Conservation (phyloP, 2,888 invertebrate species). For the Stenolophus ochropezus region DNA sequence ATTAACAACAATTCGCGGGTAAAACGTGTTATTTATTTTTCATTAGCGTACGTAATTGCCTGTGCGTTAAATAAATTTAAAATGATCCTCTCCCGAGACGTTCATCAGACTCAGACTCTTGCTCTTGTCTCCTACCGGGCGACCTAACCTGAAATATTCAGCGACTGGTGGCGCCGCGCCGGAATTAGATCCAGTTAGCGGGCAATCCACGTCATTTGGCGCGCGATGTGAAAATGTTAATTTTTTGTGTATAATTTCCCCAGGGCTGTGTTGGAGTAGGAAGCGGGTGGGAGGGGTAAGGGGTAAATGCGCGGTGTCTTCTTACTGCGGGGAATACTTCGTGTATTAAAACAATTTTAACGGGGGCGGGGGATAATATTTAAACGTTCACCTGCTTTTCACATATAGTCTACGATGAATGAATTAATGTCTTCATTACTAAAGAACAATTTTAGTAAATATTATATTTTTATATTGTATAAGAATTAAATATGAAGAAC, state of each 20-base stretch:
- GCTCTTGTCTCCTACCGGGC: neutral
- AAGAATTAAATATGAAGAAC: too few species aligned
- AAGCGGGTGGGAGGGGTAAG: neutral
- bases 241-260: constrained; percentile 71
- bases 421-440: too few species aligned
- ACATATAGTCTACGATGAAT: too few species aligned
- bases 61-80: constrained; percentile 38
- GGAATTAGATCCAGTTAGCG: constrained; percentile 59
- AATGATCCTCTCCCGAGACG: constrained; percentile 19
- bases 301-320: neutral
- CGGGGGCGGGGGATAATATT: neutral
- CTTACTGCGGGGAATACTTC: neutral
- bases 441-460: too few species aligned
- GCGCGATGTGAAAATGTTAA: constrained; percentile 67
- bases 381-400: too few species aligned
- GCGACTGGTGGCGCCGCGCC: neutral
- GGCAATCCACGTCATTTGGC: constrained; percentile 57
- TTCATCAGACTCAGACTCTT: neutral
- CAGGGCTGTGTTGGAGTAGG: constrained; percentile 64
- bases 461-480: too few species aligned
- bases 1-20: neutral
- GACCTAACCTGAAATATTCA: constrained; percentile 29
- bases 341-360: too few species aligned
- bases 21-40: constrained; percentile 23
- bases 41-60: constrained; percentile 7